These are phyloP conservation scores for Heptranchias perlo DNA, from an alignment of 2,113 vertebrate species.

Conservation along the genomic window DNA sequence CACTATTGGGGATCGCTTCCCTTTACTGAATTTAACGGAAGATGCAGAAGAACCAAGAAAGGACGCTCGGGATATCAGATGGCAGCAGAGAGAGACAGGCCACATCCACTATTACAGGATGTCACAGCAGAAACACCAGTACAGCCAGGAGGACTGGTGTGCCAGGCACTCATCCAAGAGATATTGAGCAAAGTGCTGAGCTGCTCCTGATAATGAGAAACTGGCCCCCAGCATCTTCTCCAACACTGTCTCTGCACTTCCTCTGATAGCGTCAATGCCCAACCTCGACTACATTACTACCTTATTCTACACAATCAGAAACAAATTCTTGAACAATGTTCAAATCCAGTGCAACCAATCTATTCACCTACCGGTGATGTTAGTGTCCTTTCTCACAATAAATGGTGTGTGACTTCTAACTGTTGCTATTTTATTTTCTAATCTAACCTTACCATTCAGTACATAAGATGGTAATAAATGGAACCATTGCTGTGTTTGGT, in stretches of 20 bases:
- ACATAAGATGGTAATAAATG: too few relatives aligned
- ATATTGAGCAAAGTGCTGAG: neutral
- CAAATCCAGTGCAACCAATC: neutral
- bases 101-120: neutral
- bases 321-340: neutral
- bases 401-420: too few relatives aligned
- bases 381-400: too few relatives aligned
- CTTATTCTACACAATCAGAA: neutral
- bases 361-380: neutral
- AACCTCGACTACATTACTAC: neutral
- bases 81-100: neutral
- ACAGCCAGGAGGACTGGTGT: neutral
- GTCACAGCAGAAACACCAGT: neutral
- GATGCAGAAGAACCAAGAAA: too few relatives aligned
- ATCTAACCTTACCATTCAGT: neutral
- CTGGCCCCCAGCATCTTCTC: neutral
- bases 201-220: neutral
- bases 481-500: too few relatives aligned
- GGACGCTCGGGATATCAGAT: neutral
- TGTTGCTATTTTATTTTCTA: too few relatives aligned
- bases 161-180: neutral
- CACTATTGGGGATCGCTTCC: neutral
- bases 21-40: neutral
- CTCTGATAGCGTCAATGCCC: neutral
- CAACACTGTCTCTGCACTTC: neutral